phyloP scores from a whole-genome alignment of 1,140 invertebrate species.

The Panulirus ornatus region DNA sequence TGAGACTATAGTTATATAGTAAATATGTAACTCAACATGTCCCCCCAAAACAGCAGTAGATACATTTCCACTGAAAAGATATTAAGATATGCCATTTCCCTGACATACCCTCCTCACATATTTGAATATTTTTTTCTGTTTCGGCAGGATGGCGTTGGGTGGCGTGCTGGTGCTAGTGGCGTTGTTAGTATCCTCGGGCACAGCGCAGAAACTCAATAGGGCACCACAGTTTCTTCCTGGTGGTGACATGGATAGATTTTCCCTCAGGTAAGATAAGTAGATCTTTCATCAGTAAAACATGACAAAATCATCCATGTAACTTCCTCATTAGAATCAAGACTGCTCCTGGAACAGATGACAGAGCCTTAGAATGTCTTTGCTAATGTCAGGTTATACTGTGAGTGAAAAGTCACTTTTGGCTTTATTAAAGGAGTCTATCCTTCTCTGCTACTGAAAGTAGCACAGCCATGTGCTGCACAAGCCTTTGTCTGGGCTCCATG shows the following conservation, averaged over 20 bases:
- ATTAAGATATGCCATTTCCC: neutral
- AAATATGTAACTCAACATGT: neutral
- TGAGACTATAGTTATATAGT: neutral
- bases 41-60: neutral
- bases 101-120: neutral
- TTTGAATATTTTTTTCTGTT: neutral
- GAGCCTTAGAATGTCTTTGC: too few relatives aligned
- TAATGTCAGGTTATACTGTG: too few relatives aligned
- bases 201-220: conserved; percentile 74
- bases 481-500: too few relatives aligned
- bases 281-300: too few relatives aligned
- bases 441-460: too few relatives aligned
- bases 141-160: neutral
- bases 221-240: conserved; percentile 86
- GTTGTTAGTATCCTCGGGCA: neutral
- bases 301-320: too few relatives aligned
- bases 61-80: neutral
- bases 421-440: too few relatives aligned
- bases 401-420: too few relatives aligned
- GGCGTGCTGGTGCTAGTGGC: conserved; percentile 12
- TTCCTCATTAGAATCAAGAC: too few relatives aligned
- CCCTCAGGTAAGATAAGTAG: conserved; percentile 80
- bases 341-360: too few relatives aligned
- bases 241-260: conserved; percentile 88
- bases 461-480: too few relatives aligned